Conservation (phyloP, 2,888 invertebrate species). For the Eristalis arbustorum region DNA sequence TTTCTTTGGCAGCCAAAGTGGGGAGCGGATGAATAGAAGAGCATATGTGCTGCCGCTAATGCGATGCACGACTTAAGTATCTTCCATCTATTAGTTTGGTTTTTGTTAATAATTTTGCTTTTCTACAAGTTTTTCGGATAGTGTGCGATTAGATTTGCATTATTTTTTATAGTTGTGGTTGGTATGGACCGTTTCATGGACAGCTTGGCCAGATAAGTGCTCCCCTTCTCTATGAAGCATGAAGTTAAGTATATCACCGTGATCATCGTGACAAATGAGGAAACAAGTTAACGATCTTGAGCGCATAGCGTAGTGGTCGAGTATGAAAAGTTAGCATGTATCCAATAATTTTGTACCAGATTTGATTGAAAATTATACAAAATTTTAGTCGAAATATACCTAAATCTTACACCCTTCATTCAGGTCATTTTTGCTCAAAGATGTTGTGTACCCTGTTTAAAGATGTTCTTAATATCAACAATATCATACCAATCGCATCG, state of each 20-base stretch:
- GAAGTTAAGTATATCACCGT: background rate
- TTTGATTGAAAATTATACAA: no score
- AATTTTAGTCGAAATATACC: no score
- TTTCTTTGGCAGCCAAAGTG: slow-evolving; percentile 10
- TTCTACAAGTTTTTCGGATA: slow-evolving; percentile 6
- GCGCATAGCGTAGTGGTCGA: background rate
- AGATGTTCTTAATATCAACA: background rate
- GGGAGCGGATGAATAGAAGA: background rate
- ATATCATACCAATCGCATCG: background rate
- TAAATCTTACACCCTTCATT: no score
- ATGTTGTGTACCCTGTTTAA: no score
- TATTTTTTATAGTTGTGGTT: slow-evolving; percentile 20
- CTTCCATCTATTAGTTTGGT: slow-evolving; percentile 44
- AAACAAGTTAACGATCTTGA: background rate
- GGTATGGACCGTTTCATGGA: background rate
- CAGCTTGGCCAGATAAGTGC: background rate
- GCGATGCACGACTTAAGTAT: slow-evolving; percentile 38
- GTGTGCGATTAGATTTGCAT: slow-evolving; percentile 1
- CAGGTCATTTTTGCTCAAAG: no score
- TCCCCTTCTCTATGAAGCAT: background rate
- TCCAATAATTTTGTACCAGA: no score
- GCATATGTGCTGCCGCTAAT: background rate
- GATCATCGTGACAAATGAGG: background rate
- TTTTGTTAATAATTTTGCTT: slow-evolving; percentile 52
- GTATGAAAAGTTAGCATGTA: background rate